Evolutionary conservation across 2,113 vertebrate species (phyloP).

Genomic region (Onychorhynchus coronatus): DNA sequence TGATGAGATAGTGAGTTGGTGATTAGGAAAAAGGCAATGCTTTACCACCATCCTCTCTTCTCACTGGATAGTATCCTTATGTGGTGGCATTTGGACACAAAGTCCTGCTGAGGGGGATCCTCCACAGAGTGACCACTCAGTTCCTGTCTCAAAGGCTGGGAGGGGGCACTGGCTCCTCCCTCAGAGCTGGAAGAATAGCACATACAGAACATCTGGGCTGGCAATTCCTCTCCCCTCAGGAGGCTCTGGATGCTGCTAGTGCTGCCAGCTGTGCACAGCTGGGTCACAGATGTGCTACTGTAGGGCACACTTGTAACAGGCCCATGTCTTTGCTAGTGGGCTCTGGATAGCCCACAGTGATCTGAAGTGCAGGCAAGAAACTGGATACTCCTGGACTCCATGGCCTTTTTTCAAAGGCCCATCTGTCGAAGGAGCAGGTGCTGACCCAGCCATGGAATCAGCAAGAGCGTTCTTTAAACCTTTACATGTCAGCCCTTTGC

Average conservation of each 20-base stretch:
- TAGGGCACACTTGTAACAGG: neutral
- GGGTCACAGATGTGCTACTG: neutral
- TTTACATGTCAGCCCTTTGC: neutral
- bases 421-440: neutral
- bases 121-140: neutral
- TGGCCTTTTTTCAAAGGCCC: neutral
- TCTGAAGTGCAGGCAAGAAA: neutral
- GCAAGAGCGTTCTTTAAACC: neutral
- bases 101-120: neutral
- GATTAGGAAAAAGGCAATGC: neutral
- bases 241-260: neutral
- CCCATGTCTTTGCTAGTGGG: neutral
- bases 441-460: neutral
- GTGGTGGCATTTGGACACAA: neutral
- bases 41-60: neutral
- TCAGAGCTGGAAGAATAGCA: neutral
- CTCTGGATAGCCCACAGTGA: neutral
- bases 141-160: neutral
- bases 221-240: fast-evolving
- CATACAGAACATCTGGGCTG: neutral
- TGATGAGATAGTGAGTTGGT: neutral
- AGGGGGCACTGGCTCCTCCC: neutral
- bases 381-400: neutral
- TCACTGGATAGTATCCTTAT: neutral
- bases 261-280: neutral